Conservation (phyloP, 30 jellyfish, hydroid and myxozoan species). For the Hydractinia echinata region DNA sequence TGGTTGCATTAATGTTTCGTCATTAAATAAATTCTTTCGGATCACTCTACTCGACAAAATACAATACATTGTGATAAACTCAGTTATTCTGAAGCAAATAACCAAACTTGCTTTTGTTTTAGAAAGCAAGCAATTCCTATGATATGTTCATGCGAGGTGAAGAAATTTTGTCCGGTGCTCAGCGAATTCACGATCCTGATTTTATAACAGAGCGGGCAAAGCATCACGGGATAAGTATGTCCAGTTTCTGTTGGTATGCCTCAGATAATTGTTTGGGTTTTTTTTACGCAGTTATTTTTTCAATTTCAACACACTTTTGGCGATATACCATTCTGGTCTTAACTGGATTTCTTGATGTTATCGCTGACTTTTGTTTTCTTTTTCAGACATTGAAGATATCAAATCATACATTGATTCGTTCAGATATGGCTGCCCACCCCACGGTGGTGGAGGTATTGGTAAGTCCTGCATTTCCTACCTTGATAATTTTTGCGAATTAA, state of each 20-base stretch:
- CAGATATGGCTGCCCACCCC: conserved; percentile 97
- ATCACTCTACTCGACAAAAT: no score
- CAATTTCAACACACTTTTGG: not conserved
- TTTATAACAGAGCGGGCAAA: conserved; percentile 86
- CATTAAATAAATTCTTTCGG: no score
- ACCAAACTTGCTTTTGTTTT: not conserved
- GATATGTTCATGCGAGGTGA: conserved; percentile 99
- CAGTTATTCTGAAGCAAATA: no score
- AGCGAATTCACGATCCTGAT: conserved; percentile 98
- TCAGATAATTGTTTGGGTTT: not conserved
- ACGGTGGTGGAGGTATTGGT: conserved; percentile 99
- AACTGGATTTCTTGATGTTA: not conserved
- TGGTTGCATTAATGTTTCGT: no score
- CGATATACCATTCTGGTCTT: not conserved
- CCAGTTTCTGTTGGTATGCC: not conserved
- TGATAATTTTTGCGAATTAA: not conserved
- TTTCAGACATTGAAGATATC: conserved; percentile 88
- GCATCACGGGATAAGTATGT: conserved; percentile 90
- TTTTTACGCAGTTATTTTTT: not conserved
- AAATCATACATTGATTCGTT: conserved; percentile 96
- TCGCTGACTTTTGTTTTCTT: not conserved
- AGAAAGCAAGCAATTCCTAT: conserved; percentile 70
- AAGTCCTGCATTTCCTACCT: conserved; percentile 6
- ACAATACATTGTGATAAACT: no score
- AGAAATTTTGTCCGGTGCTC: conserved; percentile 99